phyloP scores from a whole-genome alignment of 2,113 vertebrate genomes.

The Gopherus evgoodei region DNA sequence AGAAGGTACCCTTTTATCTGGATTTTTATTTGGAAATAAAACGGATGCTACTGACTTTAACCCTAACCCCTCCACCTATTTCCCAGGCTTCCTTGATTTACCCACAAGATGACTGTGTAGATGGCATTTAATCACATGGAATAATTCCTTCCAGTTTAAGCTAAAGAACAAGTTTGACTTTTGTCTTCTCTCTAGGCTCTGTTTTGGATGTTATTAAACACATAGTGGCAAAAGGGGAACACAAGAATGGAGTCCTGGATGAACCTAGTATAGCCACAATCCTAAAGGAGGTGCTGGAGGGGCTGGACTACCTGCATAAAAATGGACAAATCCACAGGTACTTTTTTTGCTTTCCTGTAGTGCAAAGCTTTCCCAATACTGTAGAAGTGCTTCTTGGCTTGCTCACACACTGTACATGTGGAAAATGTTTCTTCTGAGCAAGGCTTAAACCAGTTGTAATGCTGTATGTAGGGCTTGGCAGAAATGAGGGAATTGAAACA shows the following conservation, averaged over 20 bases:
- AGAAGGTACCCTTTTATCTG: neutral
- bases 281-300: conserved; percentile 93
- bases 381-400: neutral
- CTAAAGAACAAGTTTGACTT: neutral
- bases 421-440: neutral
- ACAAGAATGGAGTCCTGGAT: conserved; percentile 92
- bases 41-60: neutral
- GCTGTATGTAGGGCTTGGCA: neutral
- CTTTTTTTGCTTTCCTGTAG: neutral
- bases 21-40: neutral
- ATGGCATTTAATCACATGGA: neutral
- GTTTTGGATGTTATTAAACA: conserved; percentile 97
- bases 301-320: conserved; percentile 94
- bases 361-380: neutral
- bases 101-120: neutral
- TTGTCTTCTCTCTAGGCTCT: conserved; percentile 81
- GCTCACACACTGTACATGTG: neutral
- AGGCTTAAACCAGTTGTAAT: neutral
- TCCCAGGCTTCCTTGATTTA: neutral
- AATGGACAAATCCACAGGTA: conserved; percentile 97
- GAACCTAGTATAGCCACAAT: conserved; percentile 92
- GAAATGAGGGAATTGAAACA: neutral
- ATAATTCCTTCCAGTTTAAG: neutral
- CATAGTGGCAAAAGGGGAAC: conserved; percentile 93
- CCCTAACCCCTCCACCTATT: neutral